Evolutionary conservation across 2,888 invertebrate species (phyloP), one percentile per base, ranked within the genome.

Genomic region (Bhutanitis thaidina): DNA sequence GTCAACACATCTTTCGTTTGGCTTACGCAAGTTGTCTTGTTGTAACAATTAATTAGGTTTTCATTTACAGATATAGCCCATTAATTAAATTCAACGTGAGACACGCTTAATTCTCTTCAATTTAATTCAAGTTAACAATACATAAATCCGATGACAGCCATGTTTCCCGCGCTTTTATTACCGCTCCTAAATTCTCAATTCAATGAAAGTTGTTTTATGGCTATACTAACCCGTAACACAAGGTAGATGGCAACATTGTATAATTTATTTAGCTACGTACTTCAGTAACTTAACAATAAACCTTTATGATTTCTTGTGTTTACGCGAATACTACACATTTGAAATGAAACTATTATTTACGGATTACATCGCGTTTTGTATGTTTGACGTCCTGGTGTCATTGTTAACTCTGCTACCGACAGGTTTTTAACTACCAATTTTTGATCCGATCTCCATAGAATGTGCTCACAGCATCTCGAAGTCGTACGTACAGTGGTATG

Each of bases 11-110:
- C 34, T 20, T 20, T 20, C n/a, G 43, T 32, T 39, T 44, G 7
- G 34, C 9, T 44, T 27, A 32, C 25, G 15, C 43, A 34, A 47
- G 32, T 43, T 34, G 34, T 39, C 20, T 32, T 25, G 32, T 43
- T 44, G 43, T 49, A 7, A 44, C 43, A 44, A 49, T 44, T 49
- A 49, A 49, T 49, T 49, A 49, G 32, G 43, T 43, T 49, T 49
- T 49, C 49, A 39, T 43, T 32, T 13, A 38, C 49, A 37, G 36
- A 38, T 14, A 43, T 27, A 44, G 34, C 14, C 25, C 27, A 44
- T 39, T 39, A 44, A 49, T 49, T 49, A 32, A 49, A 32, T 49
- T 49, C n/a, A 32, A 20, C 14, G 12, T 13, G 43, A 27, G 12
- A 8, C 32, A 27, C 15, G 43, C 30, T 12, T 27, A 8, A 8